Evolutionary conservation across 2,113 vertebrate genomes (phyloP), one percentile per base, ranked within the genome.

Genomic region (Callospermophilus lateralis): DNA sequence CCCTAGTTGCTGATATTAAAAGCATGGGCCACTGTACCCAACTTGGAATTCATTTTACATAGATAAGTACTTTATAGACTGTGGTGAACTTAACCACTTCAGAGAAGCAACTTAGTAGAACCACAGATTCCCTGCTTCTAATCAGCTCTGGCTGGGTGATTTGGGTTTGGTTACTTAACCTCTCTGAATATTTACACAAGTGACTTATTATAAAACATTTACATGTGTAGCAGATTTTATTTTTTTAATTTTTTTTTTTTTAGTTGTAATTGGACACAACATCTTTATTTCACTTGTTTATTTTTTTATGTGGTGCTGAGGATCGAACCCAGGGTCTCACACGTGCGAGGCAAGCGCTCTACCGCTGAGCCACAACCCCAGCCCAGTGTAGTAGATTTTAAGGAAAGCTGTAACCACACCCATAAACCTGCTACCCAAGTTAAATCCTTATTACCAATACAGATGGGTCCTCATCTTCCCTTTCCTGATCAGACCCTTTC

Each of bases 81-180:
- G 48, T 13, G 63, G 51, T 74, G 77, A 93, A 72, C 72, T 48
- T 77, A 85, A 84, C 67, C 53, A 80, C 84, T 81, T 83, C 4
- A 63, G 39, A 94, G 63, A 92, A 58, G 61, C 48, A 81, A 22
- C 26, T 39, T 73, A 51, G 11, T 34, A 65, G n/a, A 72, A 89
- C n/a, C 91, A 4, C 8, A 92, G 0, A 8, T 89, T 6, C 5
- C 19, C 61, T 84, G n/a, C 70, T 84, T 94, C 39, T 87, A 53
- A 70, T 8, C 24, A 45, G 58, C 68, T 76, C 34, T 78, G 17
- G 72, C n/a, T 90, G 55, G 53, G 4, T 91, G 32, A 72, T 84
- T 79, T 53, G n/a, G 26, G 55, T 8, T 58, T 11, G 85, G 58
- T 92, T 94, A 86, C 58, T 83, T 93, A 80, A 84, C n/a, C 34